These are phyloP conservation scores for Lamproptera curius DNA, from an alignment of 2,888 invertebrate genomes.

Conservation along the genomic window DNA sequence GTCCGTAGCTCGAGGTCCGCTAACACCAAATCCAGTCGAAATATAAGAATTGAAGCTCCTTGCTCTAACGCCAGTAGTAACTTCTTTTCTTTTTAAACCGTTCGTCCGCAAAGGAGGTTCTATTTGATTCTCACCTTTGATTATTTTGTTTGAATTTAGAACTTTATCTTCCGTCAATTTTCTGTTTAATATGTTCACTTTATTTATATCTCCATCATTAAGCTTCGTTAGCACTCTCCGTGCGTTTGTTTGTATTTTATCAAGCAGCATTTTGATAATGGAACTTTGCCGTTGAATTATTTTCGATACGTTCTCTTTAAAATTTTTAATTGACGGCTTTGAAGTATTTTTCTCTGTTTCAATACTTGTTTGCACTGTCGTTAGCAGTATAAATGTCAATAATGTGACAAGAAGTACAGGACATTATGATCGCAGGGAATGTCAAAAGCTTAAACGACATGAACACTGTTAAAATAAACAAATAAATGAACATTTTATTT, in stretches of 20 bases:
- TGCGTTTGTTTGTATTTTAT: conserved; percentile 62
- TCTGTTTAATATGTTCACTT: conserved; percentile 12
- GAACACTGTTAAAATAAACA: conserved; percentile 36
- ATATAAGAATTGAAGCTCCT: conserved; percentile 54
- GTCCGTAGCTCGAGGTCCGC: conserved; percentile 49
- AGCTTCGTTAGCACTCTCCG: conserved; percentile 39
- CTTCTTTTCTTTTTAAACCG: conserved; percentile 30
- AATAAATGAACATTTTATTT: conserved; percentile 34
- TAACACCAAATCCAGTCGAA: conserved; percentile 53
- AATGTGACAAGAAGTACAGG: conserved; percentile 49
- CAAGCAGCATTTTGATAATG: conserved; percentile 55
- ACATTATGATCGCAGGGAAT: conserved; percentile 45
- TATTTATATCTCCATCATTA: conserved; percentile 12
- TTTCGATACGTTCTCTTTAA: conserved; percentile 54
- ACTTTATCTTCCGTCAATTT: conserved; percentile 25
- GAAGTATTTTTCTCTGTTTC: conserved; percentile 34
- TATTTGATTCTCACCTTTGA: conserved; percentile 42
- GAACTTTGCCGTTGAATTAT: conserved; percentile 62
- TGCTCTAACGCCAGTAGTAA: conserved; percentile 28
- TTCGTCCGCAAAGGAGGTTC: conserved; percentile 48
- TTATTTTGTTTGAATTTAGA: conserved; percentile 21
- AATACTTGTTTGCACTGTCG: conserved; percentile 44
- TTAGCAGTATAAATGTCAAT: conserved; percentile 44
- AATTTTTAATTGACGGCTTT: conserved; percentile 42
- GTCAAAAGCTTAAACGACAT: conserved; percentile 47